Percentiles rank a stretch among this genome's conserved stretches.
Conservation (phyloP, 2,797 vertebrate species). For the Spondyliosoma cantharus region DNA sequence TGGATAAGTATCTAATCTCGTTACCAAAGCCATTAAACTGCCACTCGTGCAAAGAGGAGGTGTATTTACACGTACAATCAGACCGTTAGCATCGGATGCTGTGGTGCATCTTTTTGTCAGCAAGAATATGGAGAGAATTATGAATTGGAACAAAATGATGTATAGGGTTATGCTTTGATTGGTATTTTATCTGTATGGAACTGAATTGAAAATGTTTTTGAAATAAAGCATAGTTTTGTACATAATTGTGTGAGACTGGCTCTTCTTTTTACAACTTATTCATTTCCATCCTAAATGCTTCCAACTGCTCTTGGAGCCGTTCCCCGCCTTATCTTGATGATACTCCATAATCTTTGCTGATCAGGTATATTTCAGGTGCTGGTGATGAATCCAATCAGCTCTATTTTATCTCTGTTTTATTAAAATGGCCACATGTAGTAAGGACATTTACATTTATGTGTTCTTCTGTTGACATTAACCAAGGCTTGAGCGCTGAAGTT, state of each 20-base stretch:
- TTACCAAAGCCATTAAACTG: conserved; percentile 64
- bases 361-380: background rate
- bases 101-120: conserved; percentile 3
- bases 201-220: conserved; percentile 45
- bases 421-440: background rate
- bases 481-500: background rate
- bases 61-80: background rate
- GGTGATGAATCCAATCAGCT: background rate
- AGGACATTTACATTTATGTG: too few relatives aligned
- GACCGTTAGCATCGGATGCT: conserved; percentile 6
- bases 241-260: background rate
- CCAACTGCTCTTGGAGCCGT: background rate
- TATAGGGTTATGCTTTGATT: background rate
- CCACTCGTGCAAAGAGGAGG: background rate
- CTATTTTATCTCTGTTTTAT: background rate
- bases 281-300: background rate
- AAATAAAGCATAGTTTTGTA: conserved; percentile 77
- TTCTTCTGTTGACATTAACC: too few relatives aligned
- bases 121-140: background rate
- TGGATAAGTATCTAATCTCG: conserved; percentile 34
- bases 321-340: background rate
- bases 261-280: background rate
- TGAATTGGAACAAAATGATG: background rate
- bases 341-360: background rate
- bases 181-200: conserved; percentile 30